These are phyloP conservation scores for Lasius fuliginosus DNA, from an alignment of 2,888 invertebrate genomes.

Conservation along the genomic window DNA sequence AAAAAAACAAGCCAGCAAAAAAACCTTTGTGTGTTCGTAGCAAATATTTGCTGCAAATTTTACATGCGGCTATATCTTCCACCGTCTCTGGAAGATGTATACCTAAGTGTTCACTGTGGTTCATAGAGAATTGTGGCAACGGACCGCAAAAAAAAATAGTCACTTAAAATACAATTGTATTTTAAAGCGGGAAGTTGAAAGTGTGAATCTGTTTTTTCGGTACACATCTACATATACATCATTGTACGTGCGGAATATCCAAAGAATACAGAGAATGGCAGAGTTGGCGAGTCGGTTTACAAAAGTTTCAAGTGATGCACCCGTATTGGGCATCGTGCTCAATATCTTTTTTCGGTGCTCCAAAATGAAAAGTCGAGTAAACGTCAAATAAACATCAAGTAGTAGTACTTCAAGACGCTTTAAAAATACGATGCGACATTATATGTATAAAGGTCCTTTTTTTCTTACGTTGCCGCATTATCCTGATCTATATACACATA, in stretches of 20 bases:
- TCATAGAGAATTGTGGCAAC: conserved; percentile 74
- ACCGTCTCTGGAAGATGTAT: conserved; percentile 76
- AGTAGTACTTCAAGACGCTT: conserved; percentile 30
- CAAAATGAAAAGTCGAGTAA: conserved; percentile 22
- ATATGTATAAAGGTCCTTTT: conserved; percentile 32
- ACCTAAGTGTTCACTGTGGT: conserved; percentile 83
- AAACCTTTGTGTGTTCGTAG: conserved; percentile 83
- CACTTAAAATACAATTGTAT: conserved; percentile 65
- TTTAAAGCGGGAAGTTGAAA: conserved; percentile 17
- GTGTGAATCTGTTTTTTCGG: conserved; percentile 49
- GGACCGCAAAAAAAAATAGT: conserved; percentile 73
- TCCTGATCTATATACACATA: neutral
- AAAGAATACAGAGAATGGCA: conserved; percentile 63
- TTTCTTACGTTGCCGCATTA: conserved; percentile 19
- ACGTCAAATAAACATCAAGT: conserved; percentile 32
- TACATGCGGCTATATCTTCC: conserved; percentile 77
- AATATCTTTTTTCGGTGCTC: conserved; percentile 32
- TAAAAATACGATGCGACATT: conserved; percentile 11
- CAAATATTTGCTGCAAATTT: conserved; percentile 78
- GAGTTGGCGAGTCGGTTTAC: conserved; percentile 60
- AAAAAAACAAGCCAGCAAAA: conserved; percentile 74
- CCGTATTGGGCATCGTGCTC: conserved; percentile 29
- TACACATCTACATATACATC: conserved; percentile 65
- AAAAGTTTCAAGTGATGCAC: conserved; percentile 55
- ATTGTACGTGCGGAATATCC: conserved; percentile 72